Conservation (phyloP, 2,888 invertebrate genomes). For the Xanthia togata region DNA sequence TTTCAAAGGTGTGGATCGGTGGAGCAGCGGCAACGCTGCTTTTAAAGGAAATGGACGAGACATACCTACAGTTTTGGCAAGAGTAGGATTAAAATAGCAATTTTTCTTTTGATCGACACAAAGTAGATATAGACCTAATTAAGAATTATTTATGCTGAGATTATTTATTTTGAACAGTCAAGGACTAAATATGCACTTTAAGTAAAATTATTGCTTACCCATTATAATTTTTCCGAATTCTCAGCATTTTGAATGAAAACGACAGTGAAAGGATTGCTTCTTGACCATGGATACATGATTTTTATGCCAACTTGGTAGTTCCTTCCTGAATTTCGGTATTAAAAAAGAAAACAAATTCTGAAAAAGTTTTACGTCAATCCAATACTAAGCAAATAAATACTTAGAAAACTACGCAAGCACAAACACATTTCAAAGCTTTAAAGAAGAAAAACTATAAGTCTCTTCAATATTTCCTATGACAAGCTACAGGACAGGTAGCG, state of each 20-base stretch:
- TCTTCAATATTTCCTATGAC: conserved; percentile 33
- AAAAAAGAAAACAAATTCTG: background rate
- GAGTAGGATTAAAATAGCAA: background rate
- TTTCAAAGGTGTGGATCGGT: conserved; percentile 9
- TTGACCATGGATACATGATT: background rate
- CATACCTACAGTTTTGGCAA: no score
- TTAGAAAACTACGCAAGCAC: background rate
- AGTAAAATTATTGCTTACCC: background rate
- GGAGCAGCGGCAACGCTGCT: background rate
- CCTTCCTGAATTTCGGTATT: no score
- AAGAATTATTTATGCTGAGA: background rate
- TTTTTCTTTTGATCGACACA: background rate
- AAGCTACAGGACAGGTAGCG: conserved; percentile 38
- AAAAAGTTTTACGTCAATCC: background rate
- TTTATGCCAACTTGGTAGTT: background rate
- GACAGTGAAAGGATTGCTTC: no score
- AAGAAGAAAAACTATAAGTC: background rate
- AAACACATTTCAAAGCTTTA: conserved; percentile 4
- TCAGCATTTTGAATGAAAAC: background rate
- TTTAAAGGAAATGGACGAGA: background rate
- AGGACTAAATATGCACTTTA: background rate
- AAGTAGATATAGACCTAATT: background rate
- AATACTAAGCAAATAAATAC: background rate
- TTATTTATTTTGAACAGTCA: background rate
- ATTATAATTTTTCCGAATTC: background rate